These are phyloP conservation scores for Heterotis niloticus DNA, from an alignment of 2,113 vertebrate genomes.

Conservation along the genomic window DNA sequence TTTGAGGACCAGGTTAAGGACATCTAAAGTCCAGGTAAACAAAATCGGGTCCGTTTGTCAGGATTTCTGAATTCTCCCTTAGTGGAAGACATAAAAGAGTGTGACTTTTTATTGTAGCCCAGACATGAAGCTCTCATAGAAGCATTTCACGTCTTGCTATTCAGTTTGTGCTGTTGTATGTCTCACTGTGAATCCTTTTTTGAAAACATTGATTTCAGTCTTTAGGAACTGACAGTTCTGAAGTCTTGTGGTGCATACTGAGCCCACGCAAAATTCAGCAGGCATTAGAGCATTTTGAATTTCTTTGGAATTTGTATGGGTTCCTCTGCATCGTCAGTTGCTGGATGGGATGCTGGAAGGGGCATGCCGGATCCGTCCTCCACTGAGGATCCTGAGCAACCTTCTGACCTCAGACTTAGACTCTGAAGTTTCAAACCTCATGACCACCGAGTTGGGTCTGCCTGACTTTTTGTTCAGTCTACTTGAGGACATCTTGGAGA, in stretches of 20 bases:
- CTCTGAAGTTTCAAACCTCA: slow-evolving; percentile 45
- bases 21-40: slow-evolving; percentile 71
- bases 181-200: no score
- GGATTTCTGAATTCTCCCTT: not conserved
- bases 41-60: not conserved
- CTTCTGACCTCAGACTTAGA: slow-evolving; percentile 66
- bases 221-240: no score
- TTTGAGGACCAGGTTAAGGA: slow-evolving; percentile 60
- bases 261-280: no score
- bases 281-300: not conserved
- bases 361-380: slow-evolving; percentile 58
- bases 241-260: not conserved
- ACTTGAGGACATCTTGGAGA: slow-evolving; percentile 63
- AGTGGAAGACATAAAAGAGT: not conserved
- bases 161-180: no score
- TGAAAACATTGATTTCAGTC: no score
- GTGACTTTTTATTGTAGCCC: not conserved
- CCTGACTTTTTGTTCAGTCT: slow-evolving; percentile 68
- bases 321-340: slow-evolving; percentile 58
- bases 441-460: slow-evolving; percentile 65
- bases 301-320: not conserved
- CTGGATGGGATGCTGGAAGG: slow-evolving; percentile 62
- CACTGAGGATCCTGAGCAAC: slow-evolving; percentile 67
- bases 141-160: not conserved
- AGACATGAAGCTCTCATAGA: not conserved